Evolutionary conservation across 2,888 invertebrate genomes (phyloP).

Genomic region (Helleia helle): DNA sequence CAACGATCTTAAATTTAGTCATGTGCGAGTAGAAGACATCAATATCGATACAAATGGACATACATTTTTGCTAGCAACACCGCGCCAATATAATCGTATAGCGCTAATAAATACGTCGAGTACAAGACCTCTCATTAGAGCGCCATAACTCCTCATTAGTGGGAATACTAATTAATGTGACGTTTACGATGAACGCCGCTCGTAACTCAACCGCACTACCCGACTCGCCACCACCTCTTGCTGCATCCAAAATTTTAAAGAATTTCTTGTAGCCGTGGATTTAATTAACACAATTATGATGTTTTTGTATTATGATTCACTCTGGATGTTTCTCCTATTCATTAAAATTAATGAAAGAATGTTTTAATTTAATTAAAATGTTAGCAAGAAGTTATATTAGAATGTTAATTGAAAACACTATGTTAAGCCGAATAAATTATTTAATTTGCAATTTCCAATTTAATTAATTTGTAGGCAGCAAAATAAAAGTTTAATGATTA

Average conservation of each 20-base stretch:
- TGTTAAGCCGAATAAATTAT: not conserved
- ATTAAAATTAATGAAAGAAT: constrained; percentile 7
- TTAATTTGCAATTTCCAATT: no score
- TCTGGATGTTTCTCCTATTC: constrained; percentile 3
- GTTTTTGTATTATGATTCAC: constrained; percentile 7
- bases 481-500: no score
- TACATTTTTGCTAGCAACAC: constrained; percentile 7
- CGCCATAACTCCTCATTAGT: constrained; percentile 72
- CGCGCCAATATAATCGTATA: constrained; percentile 13
- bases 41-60: no score
- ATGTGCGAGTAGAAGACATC: no score
- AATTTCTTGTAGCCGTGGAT: constrained; percentile 4
- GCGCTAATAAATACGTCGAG: constrained; percentile 49
- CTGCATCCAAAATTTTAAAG: constrained; percentile 7
- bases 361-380: constrained; percentile 5
- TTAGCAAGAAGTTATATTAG: not conserved
- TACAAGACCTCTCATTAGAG: constrained; percentile 66
- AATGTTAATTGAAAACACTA: constrained; percentile 1
- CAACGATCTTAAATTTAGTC: no score
- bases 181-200: constrained; percentile 56
- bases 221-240: not conserved
- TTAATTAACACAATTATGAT: constrained; percentile 7
- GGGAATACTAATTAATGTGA: constrained; percentile 70
- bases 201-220: constrained; percentile 31
- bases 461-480: no score